A percentile compares a stretch with the other conserved stretches of the same genome.
Conservation (phyloP, 2,888 invertebrate genomes). For the Mesorhabditis belari region DNA sequence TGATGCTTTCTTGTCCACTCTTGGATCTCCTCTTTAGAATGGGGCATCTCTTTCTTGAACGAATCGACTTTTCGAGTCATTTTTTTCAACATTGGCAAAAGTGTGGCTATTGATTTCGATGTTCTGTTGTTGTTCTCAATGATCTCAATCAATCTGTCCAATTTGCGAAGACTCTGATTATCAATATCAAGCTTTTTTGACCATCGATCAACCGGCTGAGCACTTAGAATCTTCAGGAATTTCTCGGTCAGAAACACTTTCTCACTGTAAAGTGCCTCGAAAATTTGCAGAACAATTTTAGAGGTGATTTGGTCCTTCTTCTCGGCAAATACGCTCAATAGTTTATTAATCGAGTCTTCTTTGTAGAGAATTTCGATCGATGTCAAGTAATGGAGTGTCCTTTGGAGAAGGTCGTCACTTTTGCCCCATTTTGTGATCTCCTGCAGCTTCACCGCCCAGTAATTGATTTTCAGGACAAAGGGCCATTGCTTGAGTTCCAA, state of each 20-base stretch:
- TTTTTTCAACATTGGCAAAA: background rate
- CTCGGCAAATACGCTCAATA: background rate
- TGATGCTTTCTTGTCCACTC: background rate
- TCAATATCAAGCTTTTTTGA: background rate
- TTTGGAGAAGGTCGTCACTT: background rate
- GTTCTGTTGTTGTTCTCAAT: background rate
- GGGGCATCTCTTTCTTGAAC: background rate
- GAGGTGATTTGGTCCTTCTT: background rate
- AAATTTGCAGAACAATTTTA: background rate
- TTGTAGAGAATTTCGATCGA: background rate
- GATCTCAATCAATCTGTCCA: no score
- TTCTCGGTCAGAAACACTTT: background rate
- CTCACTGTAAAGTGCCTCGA: conserved; percentile 1
- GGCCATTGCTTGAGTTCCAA: background rate
- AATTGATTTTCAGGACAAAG: conserved; percentile 1
- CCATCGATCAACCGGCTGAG: background rate
- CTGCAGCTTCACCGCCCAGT: conserved; percentile 1
- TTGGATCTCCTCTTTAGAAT: background rate
- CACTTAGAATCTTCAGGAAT: background rate
- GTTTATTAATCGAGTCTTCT: background rate
- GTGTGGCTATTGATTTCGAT: background rate
- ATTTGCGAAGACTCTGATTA: background rate
- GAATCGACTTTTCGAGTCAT: background rate
- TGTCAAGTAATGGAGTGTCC: background rate
- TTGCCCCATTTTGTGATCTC: background rate